A percentile compares a stretch with the other conserved stretches of the same genome.
These are phyloP conservation scores for Sepiola atlantica DNA, from an alignment of 2,888 invertebrate species.

Conservation along the genomic window DNA sequence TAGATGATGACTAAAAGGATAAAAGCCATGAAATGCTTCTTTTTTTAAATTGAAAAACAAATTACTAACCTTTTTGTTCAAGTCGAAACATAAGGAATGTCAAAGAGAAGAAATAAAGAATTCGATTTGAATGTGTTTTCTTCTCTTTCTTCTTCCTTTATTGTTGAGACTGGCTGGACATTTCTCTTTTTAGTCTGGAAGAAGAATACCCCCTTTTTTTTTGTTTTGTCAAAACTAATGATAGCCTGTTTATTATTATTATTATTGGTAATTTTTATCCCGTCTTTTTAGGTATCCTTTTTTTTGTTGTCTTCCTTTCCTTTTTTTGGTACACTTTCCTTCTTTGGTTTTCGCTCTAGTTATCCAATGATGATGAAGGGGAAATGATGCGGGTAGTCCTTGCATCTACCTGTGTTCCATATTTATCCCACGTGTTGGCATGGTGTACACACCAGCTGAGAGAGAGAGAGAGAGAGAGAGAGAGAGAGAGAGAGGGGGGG, in stretches of 20 bases:
- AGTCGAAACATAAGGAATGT: too few relatives aligned
- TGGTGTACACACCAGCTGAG: neutral
- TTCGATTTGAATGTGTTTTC: neutral
- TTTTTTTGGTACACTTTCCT: constrained; percentile 19
- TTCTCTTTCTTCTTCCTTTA: neutral
- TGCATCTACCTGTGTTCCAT: constrained; percentile 32
- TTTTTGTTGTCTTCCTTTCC: neutral
- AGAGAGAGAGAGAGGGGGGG: neutral
- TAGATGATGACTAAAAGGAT: too few relatives aligned
- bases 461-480: neutral
- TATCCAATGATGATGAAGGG: constrained; percentile 20
- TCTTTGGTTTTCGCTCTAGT: constrained; percentile 8
- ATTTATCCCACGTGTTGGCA: constrained; percentile 20
- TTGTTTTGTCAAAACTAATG: neutral
- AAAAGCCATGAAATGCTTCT: too few relatives aligned
- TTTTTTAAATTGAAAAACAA: too few relatives aligned
- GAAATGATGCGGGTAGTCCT: neutral
- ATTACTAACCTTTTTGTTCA: too few relatives aligned
- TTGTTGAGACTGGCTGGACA: neutral
- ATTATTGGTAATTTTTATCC: neutral
- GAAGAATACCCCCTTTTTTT: neutral
- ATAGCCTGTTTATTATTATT: neutral
- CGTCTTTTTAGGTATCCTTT: neutral
- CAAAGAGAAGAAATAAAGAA: neutral
- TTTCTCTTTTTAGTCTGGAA: neutral